Evolutionary conservation across 2,113 vertebrate genomes (phyloP).

Genomic region (Mesoclemmys tuberculata): DNA sequence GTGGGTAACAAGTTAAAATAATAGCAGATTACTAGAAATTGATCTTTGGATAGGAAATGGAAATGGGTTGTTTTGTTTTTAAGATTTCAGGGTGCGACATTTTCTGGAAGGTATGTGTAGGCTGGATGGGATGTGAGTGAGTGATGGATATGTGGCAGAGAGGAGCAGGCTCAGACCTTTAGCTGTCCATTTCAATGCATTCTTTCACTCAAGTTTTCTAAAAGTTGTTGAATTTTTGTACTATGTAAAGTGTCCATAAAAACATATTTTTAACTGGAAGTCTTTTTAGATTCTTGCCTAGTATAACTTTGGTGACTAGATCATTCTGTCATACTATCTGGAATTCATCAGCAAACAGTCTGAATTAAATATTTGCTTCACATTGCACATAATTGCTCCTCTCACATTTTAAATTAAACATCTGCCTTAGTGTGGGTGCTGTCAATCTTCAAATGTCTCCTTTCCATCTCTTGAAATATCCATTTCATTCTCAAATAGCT

Average conservation of each 20-base stretch:
- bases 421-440: background rate
- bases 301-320: background rate
- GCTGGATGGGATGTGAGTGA: background rate
- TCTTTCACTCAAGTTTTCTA: background rate
- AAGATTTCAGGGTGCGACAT: background rate
- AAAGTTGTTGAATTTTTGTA: background rate
- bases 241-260: background rate
- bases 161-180: background rate
- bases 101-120: background rate
- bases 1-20: background rate
- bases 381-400: background rate
- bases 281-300: background rate
- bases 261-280: background rate
- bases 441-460: background rate
- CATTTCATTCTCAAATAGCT: background rate
- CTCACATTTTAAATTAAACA: background rate
- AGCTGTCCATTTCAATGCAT: fast-evolving
- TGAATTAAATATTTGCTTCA: background rate
- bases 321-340: background rate
- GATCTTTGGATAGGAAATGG: background rate
- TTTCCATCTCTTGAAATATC: background rate
- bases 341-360: background rate
- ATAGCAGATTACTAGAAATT: background rate
- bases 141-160: background rate
- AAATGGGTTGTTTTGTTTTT: background rate